phyloP scores from a whole-genome alignment of 2,888 invertebrate genomes.

The Epirrita christyi region DNA sequence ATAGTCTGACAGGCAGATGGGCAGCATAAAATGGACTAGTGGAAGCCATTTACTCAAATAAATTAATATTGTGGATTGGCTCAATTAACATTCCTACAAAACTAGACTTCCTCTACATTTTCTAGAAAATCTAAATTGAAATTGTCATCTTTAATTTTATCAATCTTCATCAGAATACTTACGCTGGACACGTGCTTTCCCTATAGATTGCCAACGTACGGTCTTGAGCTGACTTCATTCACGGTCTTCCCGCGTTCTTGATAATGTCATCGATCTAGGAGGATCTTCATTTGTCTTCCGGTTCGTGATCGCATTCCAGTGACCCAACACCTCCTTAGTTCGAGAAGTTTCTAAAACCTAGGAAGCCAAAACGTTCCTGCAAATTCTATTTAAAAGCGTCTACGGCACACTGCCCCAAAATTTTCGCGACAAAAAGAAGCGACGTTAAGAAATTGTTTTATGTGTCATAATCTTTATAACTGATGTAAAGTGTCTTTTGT shows the following conservation, averaged over 20 bases:
- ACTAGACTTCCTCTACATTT: not conserved
- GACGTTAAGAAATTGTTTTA: constrained; percentile 31
- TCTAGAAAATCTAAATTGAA: not conserved
- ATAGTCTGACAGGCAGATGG: constrained; percentile 25
- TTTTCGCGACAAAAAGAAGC: constrained; percentile 8
- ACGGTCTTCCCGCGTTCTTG: no score
- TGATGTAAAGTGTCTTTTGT: constrained; percentile 33
- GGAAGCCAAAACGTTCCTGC: constrained; percentile 4
- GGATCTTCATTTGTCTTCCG: not conserved
- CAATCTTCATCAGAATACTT: no score
- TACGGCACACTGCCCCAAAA: constrained; percentile 20
- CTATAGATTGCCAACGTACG: no score
- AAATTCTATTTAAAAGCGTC: constrained; percentile 12
- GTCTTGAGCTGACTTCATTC: no score
- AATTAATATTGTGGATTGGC: constrained; percentile 7
- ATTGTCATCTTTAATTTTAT: not conserved
- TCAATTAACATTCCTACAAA: constrained; percentile 18
- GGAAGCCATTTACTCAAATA: no score
- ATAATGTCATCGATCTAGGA: no score
- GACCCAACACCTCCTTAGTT: not conserved
- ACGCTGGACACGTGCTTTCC: no score
- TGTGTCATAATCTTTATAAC: constrained; percentile 41
- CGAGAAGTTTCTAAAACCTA: constrained; percentile 1
- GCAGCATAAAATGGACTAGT: constrained; percentile 6
- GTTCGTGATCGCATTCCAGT: not conserved